Percentiles rank a stretch among this genome's conserved stretches.
phyloP scores from a whole-genome alignment of 2,888 invertebrate species.

The Synergus umbraculus region DNA sequence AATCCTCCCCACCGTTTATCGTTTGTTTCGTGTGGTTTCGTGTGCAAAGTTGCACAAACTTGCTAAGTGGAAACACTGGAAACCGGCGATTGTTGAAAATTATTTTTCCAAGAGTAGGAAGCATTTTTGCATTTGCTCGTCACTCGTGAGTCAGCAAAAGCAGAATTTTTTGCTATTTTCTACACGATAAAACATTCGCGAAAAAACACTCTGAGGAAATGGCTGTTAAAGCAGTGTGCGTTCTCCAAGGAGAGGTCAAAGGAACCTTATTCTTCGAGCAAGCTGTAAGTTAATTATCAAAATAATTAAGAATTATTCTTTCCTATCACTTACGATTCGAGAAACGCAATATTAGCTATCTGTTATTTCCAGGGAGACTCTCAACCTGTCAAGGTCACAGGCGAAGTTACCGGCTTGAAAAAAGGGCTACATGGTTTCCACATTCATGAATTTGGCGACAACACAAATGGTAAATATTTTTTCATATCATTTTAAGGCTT shows the following conservation, averaged over 20 bases:
- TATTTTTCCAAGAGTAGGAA: neutral
- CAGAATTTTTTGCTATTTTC: neutral
- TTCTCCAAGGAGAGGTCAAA: conserved; percentile 90
- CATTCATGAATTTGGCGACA: conserved; percentile 97
- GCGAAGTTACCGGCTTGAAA: conserved; percentile 88
- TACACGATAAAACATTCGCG: neutral
- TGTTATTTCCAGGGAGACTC: conserved; percentile 78
- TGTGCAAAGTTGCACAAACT: too few relatives aligned
- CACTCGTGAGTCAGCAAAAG: conserved; percentile 31
- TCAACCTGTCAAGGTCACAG: conserved; percentile 87
- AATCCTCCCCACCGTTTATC: too few relatives aligned
- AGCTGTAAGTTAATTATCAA: conserved; percentile 66
- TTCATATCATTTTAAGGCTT: conserved; percentile 13
- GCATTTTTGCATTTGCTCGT: conserved; percentile 22
- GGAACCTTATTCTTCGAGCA: conserved; percentile 91
- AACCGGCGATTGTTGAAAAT: neutral
- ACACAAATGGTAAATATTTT: conserved; percentile 85
- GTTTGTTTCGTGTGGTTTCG: too few relatives aligned
- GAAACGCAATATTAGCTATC: neutral
- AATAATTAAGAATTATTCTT: neutral
- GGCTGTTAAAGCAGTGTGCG: conserved; percentile 89
- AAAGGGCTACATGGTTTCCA: conserved; percentile 93
- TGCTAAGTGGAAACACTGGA: too few relatives aligned
- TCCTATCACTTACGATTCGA: neutral
- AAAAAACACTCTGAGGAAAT: conserved; percentile 64